Evolutionary conservation across 1,140 invertebrate species (phyloP).

Genomic region (Drosophila lowei): DNA sequence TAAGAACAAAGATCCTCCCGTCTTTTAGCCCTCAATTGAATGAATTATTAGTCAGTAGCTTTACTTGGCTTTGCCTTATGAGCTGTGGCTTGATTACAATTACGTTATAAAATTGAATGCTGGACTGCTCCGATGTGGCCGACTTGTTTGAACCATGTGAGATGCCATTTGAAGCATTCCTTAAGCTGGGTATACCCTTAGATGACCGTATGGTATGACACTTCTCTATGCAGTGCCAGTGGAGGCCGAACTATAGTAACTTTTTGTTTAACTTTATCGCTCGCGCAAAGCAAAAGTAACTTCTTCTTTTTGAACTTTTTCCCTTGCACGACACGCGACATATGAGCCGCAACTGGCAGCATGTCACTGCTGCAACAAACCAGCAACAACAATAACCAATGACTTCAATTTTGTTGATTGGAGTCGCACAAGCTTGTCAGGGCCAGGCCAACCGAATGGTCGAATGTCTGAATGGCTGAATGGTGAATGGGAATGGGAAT

Average conservation of each 20-base stretch:
- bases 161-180: neutral
- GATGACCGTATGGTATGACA: neutral
- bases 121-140: too few relatives aligned
- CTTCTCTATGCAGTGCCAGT: neutral
- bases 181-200: slow-evolving; percentile 11
- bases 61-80: too few relatives aligned
- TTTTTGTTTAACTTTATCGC: slow-evolving; percentile 39
- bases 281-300: slow-evolving; percentile 46
- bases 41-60: too few relatives aligned
- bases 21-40: too few relatives aligned
- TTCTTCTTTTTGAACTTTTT: slow-evolving; percentile 37
- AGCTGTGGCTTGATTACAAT: too few relatives aligned
- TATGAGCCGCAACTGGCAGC: slow-evolving; percentile 59
- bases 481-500: slow-evolving; percentile 5
- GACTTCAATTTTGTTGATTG: slow-evolving; percentile 77
- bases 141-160: too few relatives aligned
- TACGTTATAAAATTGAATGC: too few relatives aligned
- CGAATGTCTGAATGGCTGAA: slow-evolving; percentile 6
- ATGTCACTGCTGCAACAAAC: slow-evolving; percentile 28
- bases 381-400: slow-evolving; percentile 54
- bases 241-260: slow-evolving; percentile 8
- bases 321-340: slow-evolving; percentile 37
- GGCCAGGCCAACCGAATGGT: slow-evolving; percentile 15
- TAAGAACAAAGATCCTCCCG: too few relatives aligned
- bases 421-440: slow-evolving; percentile 44